Evolutionary conservation across 92 coral and sea anemone genomes (phyloP).

Genomic region (Diadumene lineata): DNA sequence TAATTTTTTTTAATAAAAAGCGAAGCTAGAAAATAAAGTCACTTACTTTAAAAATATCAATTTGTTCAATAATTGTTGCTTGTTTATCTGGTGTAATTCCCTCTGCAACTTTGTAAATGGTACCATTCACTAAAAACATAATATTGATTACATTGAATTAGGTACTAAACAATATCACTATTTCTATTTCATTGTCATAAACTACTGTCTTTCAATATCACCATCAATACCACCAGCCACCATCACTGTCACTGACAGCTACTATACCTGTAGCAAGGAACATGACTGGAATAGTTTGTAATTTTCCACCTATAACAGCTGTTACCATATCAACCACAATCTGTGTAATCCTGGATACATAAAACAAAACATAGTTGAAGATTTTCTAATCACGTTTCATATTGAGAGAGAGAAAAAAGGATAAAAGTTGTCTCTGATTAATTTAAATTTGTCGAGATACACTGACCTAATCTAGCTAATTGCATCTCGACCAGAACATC

Average conservation of each 20-base stretch:
- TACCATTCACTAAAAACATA: conserved; percentile 63
- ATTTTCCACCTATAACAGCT: neutral
- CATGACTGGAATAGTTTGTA: conserved; percentile 44
- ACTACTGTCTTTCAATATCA: neutral
- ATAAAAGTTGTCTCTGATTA: too few relatives aligned
- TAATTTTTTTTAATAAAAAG: neutral
- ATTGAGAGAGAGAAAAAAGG: too few relatives aligned
- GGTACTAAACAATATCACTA: too few relatives aligned
- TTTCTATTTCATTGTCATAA: neutral
- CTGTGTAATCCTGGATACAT: conserved; percentile 53
- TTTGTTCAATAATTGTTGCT: conserved; percentile 63
- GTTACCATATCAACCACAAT: conserved; percentile 50
- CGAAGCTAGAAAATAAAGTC: too few relatives aligned
- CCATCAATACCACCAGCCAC: neutral
- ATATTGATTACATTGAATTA: too few relatives aligned
- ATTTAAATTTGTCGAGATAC: too few relatives aligned
- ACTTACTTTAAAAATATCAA: conserved; percentile 59
- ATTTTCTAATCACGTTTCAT: neutral
- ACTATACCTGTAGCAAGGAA: conserved; percentile 51
- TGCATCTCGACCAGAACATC: too few relatives aligned
- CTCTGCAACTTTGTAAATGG: conserved; percentile 67
- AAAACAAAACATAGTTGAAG: neutral
- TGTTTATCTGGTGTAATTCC: conserved; percentile 27
- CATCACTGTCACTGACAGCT: neutral
- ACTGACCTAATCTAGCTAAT: too few relatives aligned